These are phyloP conservation scores for Balearica regulorum DNA, from an alignment of 2,797 vertebrate species.

Conservation along the genomic window DNA sequence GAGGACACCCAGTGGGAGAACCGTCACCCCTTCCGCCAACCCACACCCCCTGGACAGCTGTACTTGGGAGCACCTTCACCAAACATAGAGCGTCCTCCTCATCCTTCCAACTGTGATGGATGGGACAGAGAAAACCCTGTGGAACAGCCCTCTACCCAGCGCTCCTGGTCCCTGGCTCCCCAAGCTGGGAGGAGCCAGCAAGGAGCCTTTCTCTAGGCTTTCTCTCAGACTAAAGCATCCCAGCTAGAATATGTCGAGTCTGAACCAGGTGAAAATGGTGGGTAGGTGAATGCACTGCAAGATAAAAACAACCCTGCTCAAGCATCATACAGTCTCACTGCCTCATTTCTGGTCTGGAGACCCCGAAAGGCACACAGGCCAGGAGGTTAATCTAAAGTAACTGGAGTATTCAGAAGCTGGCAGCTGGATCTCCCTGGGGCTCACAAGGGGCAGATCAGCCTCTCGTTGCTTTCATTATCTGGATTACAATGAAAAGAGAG, in stretches of 20 bases:
- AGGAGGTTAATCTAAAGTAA: constrained; percentile 26
- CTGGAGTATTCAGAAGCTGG: constrained; percentile 3
- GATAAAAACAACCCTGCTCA: not conserved
- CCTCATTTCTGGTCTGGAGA: not conserved
- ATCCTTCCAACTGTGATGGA: not conserved
- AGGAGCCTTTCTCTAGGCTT: not conserved
- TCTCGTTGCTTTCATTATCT: constrained; percentile 12
- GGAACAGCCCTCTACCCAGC: not conserved
- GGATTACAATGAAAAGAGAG: constrained; percentile 38
- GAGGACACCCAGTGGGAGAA: not conserved
- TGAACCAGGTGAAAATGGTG: not conserved
- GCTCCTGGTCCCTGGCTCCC: not conserved
- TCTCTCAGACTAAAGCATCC: not conserved
- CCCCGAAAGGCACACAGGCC: not conserved
- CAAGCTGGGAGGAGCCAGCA: not conserved
- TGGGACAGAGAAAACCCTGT: not conserved
- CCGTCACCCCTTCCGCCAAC: not conserved
- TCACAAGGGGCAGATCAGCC: not conserved
- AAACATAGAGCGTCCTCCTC: not conserved
- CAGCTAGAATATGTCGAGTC: not conserved
- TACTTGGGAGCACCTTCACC: not conserved
- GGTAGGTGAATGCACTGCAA: not conserved
- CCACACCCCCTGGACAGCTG: not conserved
- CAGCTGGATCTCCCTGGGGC: not conserved
- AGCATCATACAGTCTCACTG: not conserved